These are phyloP conservation scores for Acanthis flammea DNA, from an alignment of 2,797 vertebrate genomes.

Conservation along the genomic window DNA sequence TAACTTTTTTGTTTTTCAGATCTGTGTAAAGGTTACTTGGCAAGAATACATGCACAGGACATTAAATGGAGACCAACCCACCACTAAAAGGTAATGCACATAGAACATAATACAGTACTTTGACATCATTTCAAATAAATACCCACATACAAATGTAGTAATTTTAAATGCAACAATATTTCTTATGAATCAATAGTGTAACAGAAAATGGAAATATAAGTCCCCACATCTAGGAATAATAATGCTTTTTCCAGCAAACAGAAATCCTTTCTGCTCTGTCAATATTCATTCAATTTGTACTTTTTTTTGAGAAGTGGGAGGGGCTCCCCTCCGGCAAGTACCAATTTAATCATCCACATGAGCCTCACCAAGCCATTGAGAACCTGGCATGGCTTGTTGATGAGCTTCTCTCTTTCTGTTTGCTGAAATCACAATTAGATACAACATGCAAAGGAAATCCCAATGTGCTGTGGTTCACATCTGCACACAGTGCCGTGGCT, in stretches of 20 bases:
- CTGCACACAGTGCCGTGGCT: constrained; percentile 87
- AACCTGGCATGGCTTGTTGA: constrained; percentile 80
- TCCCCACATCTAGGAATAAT: constrained; percentile 90
- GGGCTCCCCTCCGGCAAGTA: constrained; percentile 50
- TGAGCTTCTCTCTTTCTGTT: constrained; percentile 89
- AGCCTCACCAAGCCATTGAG: constrained; percentile 82
- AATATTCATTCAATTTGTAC: constrained; percentile 72
- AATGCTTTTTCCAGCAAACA: constrained; percentile 97
- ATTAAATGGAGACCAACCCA: constrained; percentile 90
- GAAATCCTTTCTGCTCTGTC: constrained; percentile 81
- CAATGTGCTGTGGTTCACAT: constrained; percentile 77
- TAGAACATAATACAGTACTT: constrained; percentile 95
- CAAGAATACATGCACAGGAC: constrained; percentile 94
- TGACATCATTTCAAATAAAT: constrained; percentile 96
- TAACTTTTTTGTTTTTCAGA: background rate
- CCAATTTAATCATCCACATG: constrained; percentile 74
- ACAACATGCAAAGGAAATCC: constrained; percentile 78
- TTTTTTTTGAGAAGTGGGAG: constrained; percentile 69
- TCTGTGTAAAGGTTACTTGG: constrained; percentile 94
- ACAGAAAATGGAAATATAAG: constrained; percentile 90
- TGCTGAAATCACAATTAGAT: constrained; percentile 92
- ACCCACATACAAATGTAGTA: constrained; percentile 90
- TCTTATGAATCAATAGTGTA: constrained; percentile 95
- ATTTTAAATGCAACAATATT: constrained; percentile 94
- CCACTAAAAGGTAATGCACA: constrained; percentile 93